Evolutionary conservation across 2,113 vertebrate genomes (phyloP), one percentile per base, ranked within the genome.

Genomic region (Chionodraco myersi): DNA sequence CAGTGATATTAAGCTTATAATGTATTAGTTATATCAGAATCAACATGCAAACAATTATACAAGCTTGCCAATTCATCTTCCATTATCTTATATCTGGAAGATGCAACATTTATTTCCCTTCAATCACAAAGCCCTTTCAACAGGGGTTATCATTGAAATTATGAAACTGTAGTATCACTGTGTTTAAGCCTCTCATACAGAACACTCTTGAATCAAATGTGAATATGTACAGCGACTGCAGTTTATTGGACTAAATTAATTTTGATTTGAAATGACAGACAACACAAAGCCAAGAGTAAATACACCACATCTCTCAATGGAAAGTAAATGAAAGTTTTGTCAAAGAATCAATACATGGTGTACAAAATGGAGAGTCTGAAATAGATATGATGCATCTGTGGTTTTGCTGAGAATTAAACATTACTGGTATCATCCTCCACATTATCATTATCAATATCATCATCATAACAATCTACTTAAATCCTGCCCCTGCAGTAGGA

Each of bases 161-260:
- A 30, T 30, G 30, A 30, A 30, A 30, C 30, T 3, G 30, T 18
- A 26, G 7, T 13, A 21, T 44, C 3, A n/a, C 4, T 10, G 5
- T 65, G 10, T 54, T 51, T 41, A 16, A 41, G 18, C 23, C 1
- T 23, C 6, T 45, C 11, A 6, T 41, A 79, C 30, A 1, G 1
- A 73, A 64, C 0, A 71, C 74, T 26, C 4, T 16, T 8, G 57
- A 73, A 34, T 66, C 78, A 85, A 72, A 75, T 59, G 58, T 83
- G 67, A 89, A 80, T 92, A 92, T 93, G 58, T 94, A 91, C 92
- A 92, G 85, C 77, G 88, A 84, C 65, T 1, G 51, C 49, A 88
- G 74, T 94, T 92, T 93, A 93, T 91, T 94, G 68, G 72, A 88
- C 83, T 80, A 44, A 86, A 83, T 85, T 1, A 71, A 81, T 9